phyloP scores from a whole-genome alignment of 1,140 invertebrate species.

The Hestina assimilis region DNA sequence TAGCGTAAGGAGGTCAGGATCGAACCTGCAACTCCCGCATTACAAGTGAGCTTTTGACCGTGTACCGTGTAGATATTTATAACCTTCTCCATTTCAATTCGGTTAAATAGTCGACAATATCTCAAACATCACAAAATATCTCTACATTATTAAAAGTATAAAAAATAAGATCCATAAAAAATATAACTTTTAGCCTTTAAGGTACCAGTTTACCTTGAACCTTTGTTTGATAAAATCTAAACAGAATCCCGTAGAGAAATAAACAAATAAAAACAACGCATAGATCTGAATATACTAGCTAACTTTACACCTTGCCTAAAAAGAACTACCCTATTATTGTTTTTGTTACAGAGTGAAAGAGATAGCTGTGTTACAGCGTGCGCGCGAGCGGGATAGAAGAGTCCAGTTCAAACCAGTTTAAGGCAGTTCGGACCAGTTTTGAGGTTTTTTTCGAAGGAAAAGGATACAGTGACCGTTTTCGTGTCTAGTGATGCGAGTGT shows the following conservation, averaged over 20 bases:
- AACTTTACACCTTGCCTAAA: slow-evolving; percentile 30
- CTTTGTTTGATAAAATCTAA: background rate
- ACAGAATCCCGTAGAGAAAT: background rate
- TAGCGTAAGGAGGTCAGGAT: too few relatives aligned
- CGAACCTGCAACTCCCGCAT: too few relatives aligned
- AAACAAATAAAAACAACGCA: background rate
- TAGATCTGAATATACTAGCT: slow-evolving; percentile 11
- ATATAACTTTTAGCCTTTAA: background rate
- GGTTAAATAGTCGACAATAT: too few relatives aligned
- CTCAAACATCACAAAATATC: too few relatives aligned
- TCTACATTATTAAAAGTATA: background rate
- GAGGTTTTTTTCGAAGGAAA: slow-evolving; percentile 37
- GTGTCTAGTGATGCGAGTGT: slow-evolving; percentile 58
- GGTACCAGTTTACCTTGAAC: background rate
- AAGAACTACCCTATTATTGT: slow-evolving; percentile 28
- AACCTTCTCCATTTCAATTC: too few relatives aligned
- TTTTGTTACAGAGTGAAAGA: slow-evolving; percentile 60
- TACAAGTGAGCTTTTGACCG: too few relatives aligned
- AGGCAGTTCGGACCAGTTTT: slow-evolving; percentile 43
- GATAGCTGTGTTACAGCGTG: slow-evolving; percentile 20
- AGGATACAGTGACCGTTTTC: slow-evolving; percentile 45
- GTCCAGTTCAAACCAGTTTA: slow-evolving; percentile 44
- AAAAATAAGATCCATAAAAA: background rate
- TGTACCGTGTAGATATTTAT: too few relatives aligned
- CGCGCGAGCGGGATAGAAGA: slow-evolving; percentile 43